These are phyloP conservation scores for Drosophila koepferae DNA, from an alignment of 2,888 invertebrate species.

Conservation along the genomic window DNA sequence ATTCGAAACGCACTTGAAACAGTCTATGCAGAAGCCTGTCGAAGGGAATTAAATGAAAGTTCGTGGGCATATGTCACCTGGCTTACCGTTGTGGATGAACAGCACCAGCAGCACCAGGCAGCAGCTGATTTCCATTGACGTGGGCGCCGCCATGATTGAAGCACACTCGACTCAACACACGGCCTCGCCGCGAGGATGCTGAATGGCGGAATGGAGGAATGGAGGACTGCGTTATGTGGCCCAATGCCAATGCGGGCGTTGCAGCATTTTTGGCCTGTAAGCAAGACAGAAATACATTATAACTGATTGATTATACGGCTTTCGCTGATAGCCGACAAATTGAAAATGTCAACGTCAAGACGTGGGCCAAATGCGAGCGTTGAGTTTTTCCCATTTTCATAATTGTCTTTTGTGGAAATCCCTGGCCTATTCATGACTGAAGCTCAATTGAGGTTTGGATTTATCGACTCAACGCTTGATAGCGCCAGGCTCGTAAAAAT, in stretches of 20 bases:
- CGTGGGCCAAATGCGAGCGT: constrained; percentile 28
- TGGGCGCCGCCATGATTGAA: constrained; percentile 49
- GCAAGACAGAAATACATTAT: constrained; percentile 33
- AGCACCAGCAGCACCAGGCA: constrained; percentile 59
- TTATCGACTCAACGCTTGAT: constrained; percentile 39
- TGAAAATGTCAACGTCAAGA: constrained; percentile 49
- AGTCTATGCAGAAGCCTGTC: constrained; percentile 91
- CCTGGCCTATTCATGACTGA: constrained; percentile 40
- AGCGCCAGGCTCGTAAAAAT: constrained; percentile 48
- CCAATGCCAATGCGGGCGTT: constrained; percentile 45
- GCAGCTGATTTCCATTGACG: constrained; percentile 63
- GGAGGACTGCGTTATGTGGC: constrained; percentile 51
- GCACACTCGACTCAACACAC: constrained; percentile 13
- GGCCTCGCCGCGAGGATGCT: constrained; percentile 22
- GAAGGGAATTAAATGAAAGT: background rate
- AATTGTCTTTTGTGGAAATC: constrained; percentile 58
- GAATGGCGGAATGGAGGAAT: constrained; percentile 1
- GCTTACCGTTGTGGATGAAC: constrained; percentile 67
- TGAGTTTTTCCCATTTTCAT: constrained; percentile 40
- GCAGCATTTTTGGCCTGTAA: constrained; percentile 52
- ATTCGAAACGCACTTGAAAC: constrained; percentile 98
- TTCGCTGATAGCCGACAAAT: constrained; percentile 39
- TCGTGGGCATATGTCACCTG: background rate
- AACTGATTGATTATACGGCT: constrained; percentile 58
- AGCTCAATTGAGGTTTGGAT: constrained; percentile 46